A percentile compares a stretch with the other conserved stretches of the same genome.
Evolutionary conservation across 2,797 vertebrate species (phyloP).

Genomic region (Sebastes umbrosus): DNA sequence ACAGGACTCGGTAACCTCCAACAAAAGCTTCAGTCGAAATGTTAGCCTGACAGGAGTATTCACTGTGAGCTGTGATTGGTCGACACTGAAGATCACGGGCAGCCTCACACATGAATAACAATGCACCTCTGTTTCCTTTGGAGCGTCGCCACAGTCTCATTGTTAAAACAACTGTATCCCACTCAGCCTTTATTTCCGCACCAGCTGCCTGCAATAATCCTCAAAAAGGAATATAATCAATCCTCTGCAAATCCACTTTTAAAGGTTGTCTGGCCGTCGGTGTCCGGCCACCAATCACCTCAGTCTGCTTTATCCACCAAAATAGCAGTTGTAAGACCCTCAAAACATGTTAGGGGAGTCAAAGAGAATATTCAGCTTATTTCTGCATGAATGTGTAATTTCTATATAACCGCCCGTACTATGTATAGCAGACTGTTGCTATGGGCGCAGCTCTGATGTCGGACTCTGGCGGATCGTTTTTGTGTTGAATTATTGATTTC

Average conservation of each 20-base stretch:
- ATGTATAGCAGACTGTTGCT: too few relatives aligned
- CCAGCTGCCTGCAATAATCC: slow-evolving; percentile 64
- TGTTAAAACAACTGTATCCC: slow-evolving; percentile 55
- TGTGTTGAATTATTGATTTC: too few relatives aligned
- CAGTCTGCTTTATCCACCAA: slow-evolving; percentile 18
- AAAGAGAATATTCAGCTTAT: not conserved
- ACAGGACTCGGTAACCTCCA: not conserved
- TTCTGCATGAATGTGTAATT: not conserved
- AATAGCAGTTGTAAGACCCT: slow-evolving; percentile 12
- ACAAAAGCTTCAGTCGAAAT: slow-evolving; percentile 3
- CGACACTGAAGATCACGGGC: not conserved
- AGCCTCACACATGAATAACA: not conserved
- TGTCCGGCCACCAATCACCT: slow-evolving; percentile 42
- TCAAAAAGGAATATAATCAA: slow-evolving; percentile 57
- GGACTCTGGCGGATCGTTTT: too few relatives aligned
- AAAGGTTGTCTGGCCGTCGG: slow-evolving; percentile 32
- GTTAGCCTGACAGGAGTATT: not conserved
- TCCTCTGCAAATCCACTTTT: slow-evolving; percentile 48
- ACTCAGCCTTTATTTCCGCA: slow-evolving; percentile 45
- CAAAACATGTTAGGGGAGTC: not conserved
- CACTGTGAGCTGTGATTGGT: not conserved
- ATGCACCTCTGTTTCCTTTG: slow-evolving; percentile 23
- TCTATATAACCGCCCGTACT: too few relatives aligned
- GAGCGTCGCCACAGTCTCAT: slow-evolving; percentile 12
- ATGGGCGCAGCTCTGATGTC: too few relatives aligned